phyloP scores from a whole-genome alignment of 2,113 vertebrate species.

The Mirounga angustirostris region DNA sequence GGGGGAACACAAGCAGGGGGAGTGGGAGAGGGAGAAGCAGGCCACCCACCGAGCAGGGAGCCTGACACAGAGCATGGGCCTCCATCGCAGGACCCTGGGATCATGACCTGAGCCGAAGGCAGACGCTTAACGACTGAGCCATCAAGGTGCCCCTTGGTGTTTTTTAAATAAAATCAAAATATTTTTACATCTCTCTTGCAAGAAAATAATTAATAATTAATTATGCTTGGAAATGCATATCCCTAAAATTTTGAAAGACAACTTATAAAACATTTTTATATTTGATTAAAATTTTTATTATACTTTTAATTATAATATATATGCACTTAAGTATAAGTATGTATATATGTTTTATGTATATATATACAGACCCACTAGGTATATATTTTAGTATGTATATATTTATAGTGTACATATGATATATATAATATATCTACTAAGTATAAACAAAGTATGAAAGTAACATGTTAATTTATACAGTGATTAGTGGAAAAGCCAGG shows the following conservation, averaged over 20 bases:
- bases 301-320: neutral
- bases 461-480: neutral
- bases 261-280: neutral
- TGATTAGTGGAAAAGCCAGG: neutral
- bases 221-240: neutral
- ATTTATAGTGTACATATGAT: neutral
- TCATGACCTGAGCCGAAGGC: too few relatives aligned
- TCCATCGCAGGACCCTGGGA: too few relatives aligned
- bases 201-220: neutral
- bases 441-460: neutral
- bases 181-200: neutral
- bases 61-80: too few relatives aligned
- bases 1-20: too few relatives aligned
- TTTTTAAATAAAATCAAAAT: conserved; percentile 1
- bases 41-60: too few relatives aligned
- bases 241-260: neutral
- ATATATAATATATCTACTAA: neutral
- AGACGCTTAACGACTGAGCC: too few relatives aligned
- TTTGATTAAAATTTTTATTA: neutral
- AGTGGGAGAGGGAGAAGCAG: too few relatives aligned
- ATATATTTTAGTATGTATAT: neutral
- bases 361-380: neutral
- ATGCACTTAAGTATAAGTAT: neutral
- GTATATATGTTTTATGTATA: neutral
- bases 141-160: neutral